Evolutionary conservation across 2,113 vertebrate species (phyloP), one percentile per base, ranked within the genome.

Genomic region (Pollachius pollachius): DNA sequence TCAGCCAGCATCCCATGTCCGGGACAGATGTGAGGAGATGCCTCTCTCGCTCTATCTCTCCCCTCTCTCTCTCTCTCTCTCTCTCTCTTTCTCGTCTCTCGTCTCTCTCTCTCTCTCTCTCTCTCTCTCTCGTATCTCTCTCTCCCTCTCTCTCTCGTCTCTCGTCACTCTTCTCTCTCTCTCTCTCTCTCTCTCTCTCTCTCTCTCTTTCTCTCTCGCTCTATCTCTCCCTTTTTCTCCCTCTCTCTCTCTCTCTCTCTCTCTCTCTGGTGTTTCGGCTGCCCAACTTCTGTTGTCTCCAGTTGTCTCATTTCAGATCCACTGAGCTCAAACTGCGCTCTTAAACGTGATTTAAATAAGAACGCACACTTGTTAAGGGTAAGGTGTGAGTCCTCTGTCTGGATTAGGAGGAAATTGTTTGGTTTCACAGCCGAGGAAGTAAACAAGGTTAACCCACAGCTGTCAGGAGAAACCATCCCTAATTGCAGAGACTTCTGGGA

Each of bases 181-280:
- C 37, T 41, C 37, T 41, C 6, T 41, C 37, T 41, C 37, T 41
- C 37, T 41, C 6, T 41, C 6, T 41, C 6, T 41, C 37, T 41
- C 37, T 41, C 37, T 41, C 6, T 41, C 37, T 41, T 7, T 41
- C 37, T 41, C 6, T 41, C 37, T 41, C 37, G 3, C 37, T 41
- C 37, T 41, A 1, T 41, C 37, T 41, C 37, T n/a, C 65, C 64
- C 70, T 56, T 1, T 8, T 17, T 76, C 78, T 81, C 56, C 57
- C 25, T 65, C 75, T 68, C 72, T 52, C 64, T 72, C 12, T 23
- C 60, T 72, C 77, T 60, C 13, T 48, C 76, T 62, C 64, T 74
- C 76, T 83, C 71, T 25, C 5, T 81, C 68, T 76, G 82, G 80
- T 83, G 75, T 78, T 69, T 73, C 62, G 68, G 76, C 80, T 52